These are phyloP conservation scores for Diarsia dahlii DNA, from an alignment of 2,888 invertebrate genomes.

Conservation along the genomic window DNA sequence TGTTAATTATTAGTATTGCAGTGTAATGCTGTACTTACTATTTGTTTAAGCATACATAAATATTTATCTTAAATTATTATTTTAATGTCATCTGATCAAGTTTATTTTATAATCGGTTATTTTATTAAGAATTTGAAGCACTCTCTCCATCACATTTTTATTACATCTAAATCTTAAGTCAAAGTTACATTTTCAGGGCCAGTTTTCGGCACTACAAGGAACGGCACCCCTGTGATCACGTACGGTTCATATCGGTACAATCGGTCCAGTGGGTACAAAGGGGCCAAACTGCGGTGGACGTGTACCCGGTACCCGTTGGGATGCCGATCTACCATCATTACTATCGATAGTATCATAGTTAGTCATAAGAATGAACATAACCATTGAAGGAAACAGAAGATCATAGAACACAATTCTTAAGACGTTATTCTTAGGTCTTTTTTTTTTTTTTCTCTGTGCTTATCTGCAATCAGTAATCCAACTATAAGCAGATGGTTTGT, in stretches of 20 bases:
- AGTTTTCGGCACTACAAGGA: slow-evolving; percentile 40
- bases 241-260: slow-evolving; percentile 44
- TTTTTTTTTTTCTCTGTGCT: no score
- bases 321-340: slow-evolving; percentile 40
- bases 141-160: neutral
- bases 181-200: slow-evolving; percentile 40
- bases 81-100: no score
- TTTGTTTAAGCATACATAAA: no score
- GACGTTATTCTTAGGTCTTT: no score
- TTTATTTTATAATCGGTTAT: no score
- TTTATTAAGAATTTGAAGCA: neutral
- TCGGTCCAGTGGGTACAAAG: slow-evolving; percentile 36
- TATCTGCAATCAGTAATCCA: no score
- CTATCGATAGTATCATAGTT: neutral
- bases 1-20: no score
- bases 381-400: neutral
- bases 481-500: no score
- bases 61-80: no score
- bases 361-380: neutral
- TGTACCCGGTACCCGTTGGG: slow-evolving; percentile 49
- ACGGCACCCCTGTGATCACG: slow-evolving; percentile 45
- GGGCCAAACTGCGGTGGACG: slow-evolving; percentile 62
- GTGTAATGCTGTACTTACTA: no score
- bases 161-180: neutral
- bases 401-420: neutral